These are phyloP conservation scores for Bugula neritina DNA, from an alignment of 2,888 invertebrate species.

Conservation along the genomic window DNA sequence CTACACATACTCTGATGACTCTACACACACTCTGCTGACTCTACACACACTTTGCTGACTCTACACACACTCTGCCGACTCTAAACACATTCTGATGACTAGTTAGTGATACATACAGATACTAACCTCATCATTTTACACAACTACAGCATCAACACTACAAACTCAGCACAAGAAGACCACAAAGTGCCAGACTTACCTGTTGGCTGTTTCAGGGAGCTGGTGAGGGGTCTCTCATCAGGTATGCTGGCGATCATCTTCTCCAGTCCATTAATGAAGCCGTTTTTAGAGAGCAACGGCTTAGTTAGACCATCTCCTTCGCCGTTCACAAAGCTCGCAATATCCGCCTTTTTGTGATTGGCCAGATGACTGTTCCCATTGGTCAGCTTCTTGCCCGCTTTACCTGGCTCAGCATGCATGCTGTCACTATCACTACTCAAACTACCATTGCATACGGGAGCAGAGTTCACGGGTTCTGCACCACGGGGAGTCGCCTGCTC, in stretches of 20 bases:
- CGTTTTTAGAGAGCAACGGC: neutral
- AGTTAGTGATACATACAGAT: too few relatives aligned
- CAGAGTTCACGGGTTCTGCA: neutral
- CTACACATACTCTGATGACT: too few relatives aligned
- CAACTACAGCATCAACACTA: too few relatives aligned
- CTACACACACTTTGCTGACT: too few relatives aligned
- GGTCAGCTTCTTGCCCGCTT: neutral
- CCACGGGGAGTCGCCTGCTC: neutral
- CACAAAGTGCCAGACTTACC: too few relatives aligned
- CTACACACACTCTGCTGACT: too few relatives aligned
- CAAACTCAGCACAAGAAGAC: too few relatives aligned
- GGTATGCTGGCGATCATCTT: slow-evolving; percentile 22
- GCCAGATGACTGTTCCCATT: neutral
- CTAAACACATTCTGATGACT: too few relatives aligned
- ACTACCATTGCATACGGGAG: slow-evolving; percentile 3
- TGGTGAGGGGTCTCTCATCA: neutral
- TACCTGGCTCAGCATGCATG: neutral
- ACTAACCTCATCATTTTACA: too few relatives aligned
- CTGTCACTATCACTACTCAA: neutral
- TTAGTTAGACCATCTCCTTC: neutral
- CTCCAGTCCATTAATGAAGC: slow-evolving; percentile 2
- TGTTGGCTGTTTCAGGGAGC: neutral
- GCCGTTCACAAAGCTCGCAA: too few relatives aligned
- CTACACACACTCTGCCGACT: too few relatives aligned
- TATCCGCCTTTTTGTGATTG: neutral